Evolutionary conservation across 2,113 vertebrate species (phyloP).

Genomic region (Ahaetulla prasina): DNA sequence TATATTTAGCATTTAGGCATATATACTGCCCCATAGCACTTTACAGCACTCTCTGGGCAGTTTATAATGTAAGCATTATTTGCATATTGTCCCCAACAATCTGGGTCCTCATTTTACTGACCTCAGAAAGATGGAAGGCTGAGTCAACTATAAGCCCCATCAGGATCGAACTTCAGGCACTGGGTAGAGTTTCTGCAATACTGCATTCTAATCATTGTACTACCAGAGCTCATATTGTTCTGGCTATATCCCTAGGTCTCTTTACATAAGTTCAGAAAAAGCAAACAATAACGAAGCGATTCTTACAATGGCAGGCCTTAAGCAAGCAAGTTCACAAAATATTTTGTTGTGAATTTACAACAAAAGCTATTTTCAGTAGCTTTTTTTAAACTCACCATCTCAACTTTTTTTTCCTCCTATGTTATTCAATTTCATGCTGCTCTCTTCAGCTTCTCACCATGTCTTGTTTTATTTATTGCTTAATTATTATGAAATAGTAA

Average conservation of each 20-base stretch:
- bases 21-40: not conserved
- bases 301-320: not conserved
- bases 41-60: not conserved
- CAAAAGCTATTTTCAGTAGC: no score
- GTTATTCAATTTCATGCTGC: not conserved
- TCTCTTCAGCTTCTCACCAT: not conserved
- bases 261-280: not conserved
- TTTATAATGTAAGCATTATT: not conserved
- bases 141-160: not conserved
- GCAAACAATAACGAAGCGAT: no score
- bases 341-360: not conserved
- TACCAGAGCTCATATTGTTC: not conserved
- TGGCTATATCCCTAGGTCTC: not conserved
- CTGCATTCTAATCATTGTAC: not conserved
- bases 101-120: not conserved
- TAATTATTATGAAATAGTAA: constrained; percentile 55
- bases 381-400: not conserved
- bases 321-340: not conserved
- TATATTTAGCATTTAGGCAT: not conserved
- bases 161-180: not conserved
- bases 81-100: not conserved
- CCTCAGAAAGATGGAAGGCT: not conserved
- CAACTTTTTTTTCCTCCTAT: not conserved
- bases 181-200: not conserved
- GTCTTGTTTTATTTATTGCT: constrained; percentile 43